Base-by-base conservation (phyloP, 2,888 invertebrate species). In the Steromphala cineraria region DNA sequence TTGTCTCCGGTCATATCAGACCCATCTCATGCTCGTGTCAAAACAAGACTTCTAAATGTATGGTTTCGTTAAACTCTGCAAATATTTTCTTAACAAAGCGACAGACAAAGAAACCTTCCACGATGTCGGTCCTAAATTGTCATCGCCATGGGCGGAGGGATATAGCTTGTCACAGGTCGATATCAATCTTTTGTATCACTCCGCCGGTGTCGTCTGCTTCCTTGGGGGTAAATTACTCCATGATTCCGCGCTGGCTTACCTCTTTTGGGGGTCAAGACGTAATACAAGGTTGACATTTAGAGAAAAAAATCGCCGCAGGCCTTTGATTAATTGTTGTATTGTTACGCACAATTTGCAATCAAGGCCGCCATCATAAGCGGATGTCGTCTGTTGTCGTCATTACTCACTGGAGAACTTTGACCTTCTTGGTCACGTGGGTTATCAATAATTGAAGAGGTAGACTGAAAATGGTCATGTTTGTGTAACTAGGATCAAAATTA, bases 111-210 rank as follows among this genome's bases (percentile, higher is more conserved):
- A 71, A 71, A 36, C 40, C 40, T 36, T 28, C 71, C 71, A 8
- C 28, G 28, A 8, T 71, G 36, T 36, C 36, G 36, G 36, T 71
- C 28, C 71, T 71, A 71, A 71, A 71, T 71, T 71, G 71, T 40
- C 71, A 71, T 31, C 71, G 71, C 71, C 71, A 71, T 71, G 17
- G 71, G 71, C 71, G 71, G 71, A 71, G 28, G 71, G 71, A 71
- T 71, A 24, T 8, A 13, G n/a, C 40, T 71, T 71, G 71, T 71
- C 71, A 71, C 71, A 71, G 28, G 71, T 71, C 71, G 71, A 71
- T 71, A 71, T 40, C 71, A 71, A 71, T 71, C 71, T 71, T 71
- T 71, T 71, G 71, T 71, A 71, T 71, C 71, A 71, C 71, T 71
- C 71, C 71, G 71, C 71, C 19, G 36, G 36, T 36, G 36, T 71